Evolutionary conservation across 2,797 vertebrate species (phyloP).

Genomic region (Sparidentex hasta): DNA sequence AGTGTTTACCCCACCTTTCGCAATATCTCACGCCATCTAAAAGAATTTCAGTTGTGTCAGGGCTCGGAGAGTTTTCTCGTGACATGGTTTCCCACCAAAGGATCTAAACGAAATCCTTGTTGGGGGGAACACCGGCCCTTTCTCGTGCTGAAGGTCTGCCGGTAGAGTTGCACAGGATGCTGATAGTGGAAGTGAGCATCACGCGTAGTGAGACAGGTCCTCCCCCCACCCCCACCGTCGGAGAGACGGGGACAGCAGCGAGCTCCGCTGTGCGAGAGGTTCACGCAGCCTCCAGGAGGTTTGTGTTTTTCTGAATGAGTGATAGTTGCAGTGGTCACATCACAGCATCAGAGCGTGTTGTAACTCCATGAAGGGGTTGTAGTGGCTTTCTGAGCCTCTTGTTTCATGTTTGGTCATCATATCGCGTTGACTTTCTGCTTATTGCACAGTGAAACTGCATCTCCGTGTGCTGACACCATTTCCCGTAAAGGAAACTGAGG

Average conservation of each 20-base stretch:
- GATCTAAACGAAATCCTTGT: constrained; percentile 26
- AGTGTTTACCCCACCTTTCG: constrained; percentile 37
- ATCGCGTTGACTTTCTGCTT: not conserved
- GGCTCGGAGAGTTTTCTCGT: constrained; percentile 22
- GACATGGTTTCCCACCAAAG: constrained; percentile 32
- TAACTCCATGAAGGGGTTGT: not conserved
- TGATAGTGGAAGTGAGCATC: constrained; percentile 47
- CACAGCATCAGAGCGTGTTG: not conserved
- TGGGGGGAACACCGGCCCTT: constrained; percentile 6
- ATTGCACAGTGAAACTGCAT: constrained; percentile 28
- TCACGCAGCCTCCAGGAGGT: constrained; percentile 25
- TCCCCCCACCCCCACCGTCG: constrained; percentile 32
- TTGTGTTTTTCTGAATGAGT: constrained; percentile 59
- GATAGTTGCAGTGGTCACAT: constrained; percentile 5
- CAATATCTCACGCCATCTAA: constrained; percentile 11
- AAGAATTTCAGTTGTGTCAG: constrained; percentile 18
- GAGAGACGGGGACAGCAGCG: constrained; percentile 50
- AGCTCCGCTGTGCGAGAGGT: constrained; percentile 43
- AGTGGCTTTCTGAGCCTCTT: not conserved
- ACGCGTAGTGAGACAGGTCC: constrained; percentile 24
- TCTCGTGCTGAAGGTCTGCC: constrained; percentile 17
- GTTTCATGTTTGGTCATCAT: constrained; percentile 8
- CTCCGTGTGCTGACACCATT: not conserved
- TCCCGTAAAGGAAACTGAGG: constrained; percentile 19
- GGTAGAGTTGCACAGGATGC: constrained; percentile 9